Conservation (phyloP, 1,140 invertebrate species). For the Helicoverpa armigera region DNA sequence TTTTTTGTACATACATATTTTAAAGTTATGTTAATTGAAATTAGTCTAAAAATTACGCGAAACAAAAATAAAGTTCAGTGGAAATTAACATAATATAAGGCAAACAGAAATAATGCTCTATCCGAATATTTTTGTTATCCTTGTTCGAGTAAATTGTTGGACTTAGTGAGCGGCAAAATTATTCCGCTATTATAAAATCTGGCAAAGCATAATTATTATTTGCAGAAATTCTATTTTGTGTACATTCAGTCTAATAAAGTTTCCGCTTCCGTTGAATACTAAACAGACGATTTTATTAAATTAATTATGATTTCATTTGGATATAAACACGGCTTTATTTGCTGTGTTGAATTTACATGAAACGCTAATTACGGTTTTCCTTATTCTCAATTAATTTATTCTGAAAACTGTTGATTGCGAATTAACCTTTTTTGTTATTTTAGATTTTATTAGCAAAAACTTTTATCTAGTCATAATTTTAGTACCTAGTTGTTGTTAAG, state of each 20-base stretch:
- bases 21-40: not conserved
- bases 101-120: not conserved
- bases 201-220: conserved; percentile 14
- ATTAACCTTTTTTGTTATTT: too few species aligned
- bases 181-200: conserved; percentile 22
- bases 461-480: too few species aligned
- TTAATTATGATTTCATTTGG: not conserved
- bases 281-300: not conserved
- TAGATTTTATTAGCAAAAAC: too few species aligned
- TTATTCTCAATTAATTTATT: too few species aligned
- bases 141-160: too few species aligned
- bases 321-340: not conserved
- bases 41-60: not conserved
- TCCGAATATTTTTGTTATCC: too few species aligned
- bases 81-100: not conserved
- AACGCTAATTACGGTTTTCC: too few species aligned
- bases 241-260: conserved; percentile 4
- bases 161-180: conserved; percentile 19
- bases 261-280: not conserved
- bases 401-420: too few species aligned
- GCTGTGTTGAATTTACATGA: not conserved
- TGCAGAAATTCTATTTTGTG: conserved; percentile 5
- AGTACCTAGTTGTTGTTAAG: too few species aligned
- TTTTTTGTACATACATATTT: not conserved
- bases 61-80: not conserved